Conservation (phyloP, 2,113 vertebrate species). For the Pseudonaja textilis region DNA sequence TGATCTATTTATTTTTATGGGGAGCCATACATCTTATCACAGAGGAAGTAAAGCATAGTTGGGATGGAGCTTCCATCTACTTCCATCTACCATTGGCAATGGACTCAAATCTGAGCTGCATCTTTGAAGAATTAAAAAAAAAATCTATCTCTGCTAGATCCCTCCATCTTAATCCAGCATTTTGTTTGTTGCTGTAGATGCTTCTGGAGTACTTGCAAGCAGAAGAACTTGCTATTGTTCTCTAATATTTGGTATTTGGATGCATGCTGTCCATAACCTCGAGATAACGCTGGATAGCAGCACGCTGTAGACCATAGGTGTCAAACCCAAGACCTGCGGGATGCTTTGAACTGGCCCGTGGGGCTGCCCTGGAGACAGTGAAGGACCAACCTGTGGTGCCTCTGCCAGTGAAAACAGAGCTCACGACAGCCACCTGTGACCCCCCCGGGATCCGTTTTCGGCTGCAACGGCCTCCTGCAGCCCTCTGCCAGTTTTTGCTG, state of each 20-base stretch:
- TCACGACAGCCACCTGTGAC: no score
- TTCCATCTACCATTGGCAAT: not conserved
- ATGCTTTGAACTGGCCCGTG: no score
- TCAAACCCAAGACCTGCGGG: no score
- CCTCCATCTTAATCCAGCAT: not conserved
- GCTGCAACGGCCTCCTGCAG: no score
- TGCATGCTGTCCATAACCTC: not conserved
- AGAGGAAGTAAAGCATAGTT: not conserved
- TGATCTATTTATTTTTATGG: not conserved
- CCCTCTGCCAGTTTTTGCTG: no score
- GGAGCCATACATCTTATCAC: not conserved
- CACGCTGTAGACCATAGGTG: no score
- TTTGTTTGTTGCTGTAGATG: not conserved
- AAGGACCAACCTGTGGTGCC: no score
- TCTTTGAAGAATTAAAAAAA: constrained; percentile 20
- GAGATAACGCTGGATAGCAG: not conserved
- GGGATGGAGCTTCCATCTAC: no score
- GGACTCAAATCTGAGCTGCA: not conserved
- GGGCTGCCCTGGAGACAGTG: no score
- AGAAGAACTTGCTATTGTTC: not conserved
- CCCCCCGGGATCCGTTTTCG: no score
- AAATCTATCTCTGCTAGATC: not conserved
- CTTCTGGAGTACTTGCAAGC: not conserved
- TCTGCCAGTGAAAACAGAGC: no score
- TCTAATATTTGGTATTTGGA: not conserved